phyloP scores from a whole-genome alignment of 2,797 vertebrate species.

The Chloroceryle inda region DNA sequence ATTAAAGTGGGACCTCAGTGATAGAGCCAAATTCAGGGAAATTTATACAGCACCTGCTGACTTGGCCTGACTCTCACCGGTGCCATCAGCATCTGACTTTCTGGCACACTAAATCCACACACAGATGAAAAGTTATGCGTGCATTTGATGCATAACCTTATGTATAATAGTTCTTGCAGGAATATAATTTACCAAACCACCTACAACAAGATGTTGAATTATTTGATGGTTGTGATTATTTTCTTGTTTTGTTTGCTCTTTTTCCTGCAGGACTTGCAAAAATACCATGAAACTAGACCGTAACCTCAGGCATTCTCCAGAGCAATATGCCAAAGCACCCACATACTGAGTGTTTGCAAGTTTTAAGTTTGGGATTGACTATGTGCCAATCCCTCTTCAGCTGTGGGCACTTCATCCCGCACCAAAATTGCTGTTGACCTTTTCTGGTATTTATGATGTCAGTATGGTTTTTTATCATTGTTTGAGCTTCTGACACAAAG shows the following conservation, averaged over 20 bases:
- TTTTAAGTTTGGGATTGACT: slow-evolving; percentile 60
- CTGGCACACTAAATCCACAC: not conserved
- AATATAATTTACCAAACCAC: not conserved
- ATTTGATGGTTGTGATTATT: not conserved
- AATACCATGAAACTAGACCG: not conserved
- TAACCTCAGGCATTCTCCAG: slow-evolving; percentile 32
- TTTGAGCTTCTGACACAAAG: slow-evolving; percentile 73
- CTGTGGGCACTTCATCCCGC: slow-evolving; percentile 30
- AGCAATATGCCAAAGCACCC: slow-evolving; percentile 36
- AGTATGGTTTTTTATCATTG: slow-evolving; percentile 71
- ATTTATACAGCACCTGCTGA: slow-evolving; percentile 33
- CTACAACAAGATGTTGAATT: not conserved
- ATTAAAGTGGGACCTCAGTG: not conserved
- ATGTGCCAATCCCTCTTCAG: slow-evolving; percentile 39
- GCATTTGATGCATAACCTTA: not conserved
- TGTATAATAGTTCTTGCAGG: not conserved
- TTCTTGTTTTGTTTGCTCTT: not conserved
- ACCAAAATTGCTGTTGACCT: slow-evolving; percentile 72
- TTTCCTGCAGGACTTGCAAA: slow-evolving; percentile 7
- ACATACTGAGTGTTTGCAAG: not conserved
- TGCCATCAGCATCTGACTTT: slow-evolving; percentile 21
- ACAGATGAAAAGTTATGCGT: not conserved
- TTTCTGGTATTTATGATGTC: slow-evolving; percentile 80
- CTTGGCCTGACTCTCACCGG: not conserved
- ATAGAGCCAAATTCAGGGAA: slow-evolving; percentile 3